Base-by-base conservation (phyloP, 2,888 invertebrate species). In the Phymatocera aterrima region DNA sequence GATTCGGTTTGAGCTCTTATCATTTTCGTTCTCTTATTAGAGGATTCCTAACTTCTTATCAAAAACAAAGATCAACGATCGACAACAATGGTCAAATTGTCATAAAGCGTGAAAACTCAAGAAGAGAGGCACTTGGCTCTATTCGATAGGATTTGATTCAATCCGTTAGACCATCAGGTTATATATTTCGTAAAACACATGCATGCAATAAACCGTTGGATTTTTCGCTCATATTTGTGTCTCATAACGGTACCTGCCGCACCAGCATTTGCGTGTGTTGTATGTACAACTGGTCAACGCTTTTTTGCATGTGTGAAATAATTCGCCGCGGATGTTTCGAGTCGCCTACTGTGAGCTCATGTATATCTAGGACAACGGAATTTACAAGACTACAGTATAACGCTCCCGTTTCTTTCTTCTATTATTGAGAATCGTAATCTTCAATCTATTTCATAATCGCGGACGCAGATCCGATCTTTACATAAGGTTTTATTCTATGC, bases 191-290 rank as follows among this genome's bases (percentile, higher is more conserved):
- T 78, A 48, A 75, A 61, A 64, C 31, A n/a, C 18, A 43, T 57
- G 57, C 43, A 78, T 60, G 43, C 75, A 82, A 83, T 85, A 83
- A 86, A 86, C 87, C 86, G 87, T 87, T 87, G 84, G 81, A 82
- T 84, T 83, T 87, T 84, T 85, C 83, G 82, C 81, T 83, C 80
- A 86, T 83, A 79, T 80, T 77, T 79, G 80, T 78, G 74, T 78
- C 79, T 75, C 70, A 40, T 82, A 82, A 82, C 82, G 82, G 82
- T 81, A 82, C 78, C 54, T 68, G 72, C 78, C 78, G 57, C 75
- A 57, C 75, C 75, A 75, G 12, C 37, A 15, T 51, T 46, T 21
- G 21, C 1, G 21, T 12, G 72, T 70, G 18, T 34, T 31, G 21
- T 34, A n/a, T 64, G 37, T 8, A 34, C 46, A 15, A 51, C 57